Conservation (phyloP, 2,888 invertebrate species). For the Fragum fragum region DNA sequence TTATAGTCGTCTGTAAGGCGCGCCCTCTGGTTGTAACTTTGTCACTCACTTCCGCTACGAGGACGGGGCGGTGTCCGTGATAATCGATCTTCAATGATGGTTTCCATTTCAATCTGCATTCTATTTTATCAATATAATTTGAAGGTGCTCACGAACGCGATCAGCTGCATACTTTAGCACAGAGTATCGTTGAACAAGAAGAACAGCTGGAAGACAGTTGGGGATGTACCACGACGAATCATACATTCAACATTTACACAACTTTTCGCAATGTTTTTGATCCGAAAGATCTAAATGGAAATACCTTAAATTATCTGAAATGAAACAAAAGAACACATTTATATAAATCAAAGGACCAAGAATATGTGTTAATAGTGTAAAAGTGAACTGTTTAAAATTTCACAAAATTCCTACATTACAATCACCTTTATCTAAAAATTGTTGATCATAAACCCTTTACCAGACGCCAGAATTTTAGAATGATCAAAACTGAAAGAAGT, state of each 20-base stretch:
- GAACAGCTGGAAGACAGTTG: conserved; percentile 44
- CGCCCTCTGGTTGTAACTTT: conserved; percentile 19
- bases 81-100: neutral
- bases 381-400: too few species aligned
- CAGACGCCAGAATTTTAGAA: too few species aligned
- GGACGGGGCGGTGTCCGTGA: conserved; percentile 4
- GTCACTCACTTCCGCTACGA: neutral
- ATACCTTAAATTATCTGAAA: conserved; percentile 55
- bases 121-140: neutral
- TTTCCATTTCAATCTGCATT: neutral
- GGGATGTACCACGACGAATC: conserved; percentile 53
- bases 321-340: conserved; percentile 34
- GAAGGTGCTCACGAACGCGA: conserved; percentile 40
- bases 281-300: conserved; percentile 71
- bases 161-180: conserved; percentile 30
- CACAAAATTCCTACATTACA: too few species aligned
- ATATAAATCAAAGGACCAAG: too few species aligned
- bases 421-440: too few species aligned
- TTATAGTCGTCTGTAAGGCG: conserved; percentile 39
- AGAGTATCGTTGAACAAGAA: conserved; percentile 40
- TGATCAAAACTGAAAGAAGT: too few species aligned
- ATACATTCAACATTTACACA: conserved; percentile 67
- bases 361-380: too few species aligned
- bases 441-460: too few species aligned
- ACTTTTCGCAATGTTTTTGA: conserved; percentile 65